phyloP scores from a whole-genome alignment of 2,113 vertebrate species.

The Macheiramphus alcinus region DNA sequence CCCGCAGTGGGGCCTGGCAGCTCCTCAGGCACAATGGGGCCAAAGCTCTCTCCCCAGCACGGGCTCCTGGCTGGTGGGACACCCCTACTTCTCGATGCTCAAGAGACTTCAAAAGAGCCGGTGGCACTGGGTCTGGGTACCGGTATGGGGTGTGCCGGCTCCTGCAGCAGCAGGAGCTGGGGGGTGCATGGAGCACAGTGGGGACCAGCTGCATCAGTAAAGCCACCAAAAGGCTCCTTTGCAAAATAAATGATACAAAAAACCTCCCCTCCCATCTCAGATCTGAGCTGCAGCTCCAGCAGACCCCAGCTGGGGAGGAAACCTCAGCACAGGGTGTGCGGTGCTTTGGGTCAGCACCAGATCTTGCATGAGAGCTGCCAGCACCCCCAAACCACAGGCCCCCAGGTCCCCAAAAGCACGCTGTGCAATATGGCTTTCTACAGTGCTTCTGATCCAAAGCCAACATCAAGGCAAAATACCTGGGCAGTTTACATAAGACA shows the following conservation, averaged over 20 bases:
- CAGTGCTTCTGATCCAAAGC: neutral
- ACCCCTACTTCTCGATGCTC: accelerated
- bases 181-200: accelerated
- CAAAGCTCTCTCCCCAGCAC: neutral
- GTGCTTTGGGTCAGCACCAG: neutral
- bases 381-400: neutral
- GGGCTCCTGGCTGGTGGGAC: neutral
- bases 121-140: accelerated
- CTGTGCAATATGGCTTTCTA: neutral
- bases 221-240: neutral
- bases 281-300: neutral
- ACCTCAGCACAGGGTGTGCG: accelerated
- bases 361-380: neutral
- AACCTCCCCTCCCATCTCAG: neutral
- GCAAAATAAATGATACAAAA: neutral
- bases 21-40: accelerated
- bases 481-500: slow-evolving; percentile 23
- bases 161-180: neutral
- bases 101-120: neutral
- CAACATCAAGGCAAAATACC: neutral
- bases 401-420: neutral
- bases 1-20: accelerated
- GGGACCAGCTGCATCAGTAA: accelerated
- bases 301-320: neutral
- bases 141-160: accelerated